Base-by-base conservation (phyloP, 2,113 vertebrate genomes). In the Brachionichthys hirsutus region DNA sequence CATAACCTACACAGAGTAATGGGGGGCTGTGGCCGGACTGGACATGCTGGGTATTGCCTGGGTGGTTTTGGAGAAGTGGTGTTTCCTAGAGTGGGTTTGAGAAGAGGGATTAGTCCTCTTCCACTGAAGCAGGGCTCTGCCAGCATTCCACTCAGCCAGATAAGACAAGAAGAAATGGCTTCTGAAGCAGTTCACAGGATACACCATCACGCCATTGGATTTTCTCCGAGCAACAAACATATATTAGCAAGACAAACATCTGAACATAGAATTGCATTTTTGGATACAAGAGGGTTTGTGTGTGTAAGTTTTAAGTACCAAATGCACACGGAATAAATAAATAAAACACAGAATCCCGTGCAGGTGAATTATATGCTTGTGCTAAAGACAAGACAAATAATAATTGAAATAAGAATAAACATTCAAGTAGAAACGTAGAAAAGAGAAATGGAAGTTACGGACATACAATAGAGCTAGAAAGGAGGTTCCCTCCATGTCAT, bases 41-140 rank as follows among this genome's bases (percentile, higher is more conserved):
- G 80, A 70, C 73, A 15, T 45, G 58, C 81, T 49, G 61, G 69
- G 58, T 73, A 42, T n/a, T 84, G 87, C 86, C 83, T 84, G 79
- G 70, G 63, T 77, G 83, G 77, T 66, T 83, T 78, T 83, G 73
- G 68, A 83, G 80, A 63, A 73, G 79, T 64, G 71, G 65, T 80
- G 81, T 85, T 85, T 87, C 82, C 81, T 53, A 54, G 61, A 71
- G 60, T 69, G 66, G 71, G 73, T 49, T 81, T 71, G 75, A 81
- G 75, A 68, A 54, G 70, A 77, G 73, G 84, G 86, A 88, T 88
- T 90, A 89, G 80, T 78, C 55, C 46, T 81, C 69, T 80, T 85
- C 82, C 78, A 78, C 80, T 80, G 85, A 79, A 84, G 81, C 75
- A 67, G 55, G 54, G 62, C 81, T 62, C 67, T 73, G 78, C 69